A percentile compares a stretch with the other conserved stretches of the same genome.
Evolutionary conservation across 2,888 invertebrate species (phyloP).

Genomic region (Hydroisotoma schaefferi): DNA sequence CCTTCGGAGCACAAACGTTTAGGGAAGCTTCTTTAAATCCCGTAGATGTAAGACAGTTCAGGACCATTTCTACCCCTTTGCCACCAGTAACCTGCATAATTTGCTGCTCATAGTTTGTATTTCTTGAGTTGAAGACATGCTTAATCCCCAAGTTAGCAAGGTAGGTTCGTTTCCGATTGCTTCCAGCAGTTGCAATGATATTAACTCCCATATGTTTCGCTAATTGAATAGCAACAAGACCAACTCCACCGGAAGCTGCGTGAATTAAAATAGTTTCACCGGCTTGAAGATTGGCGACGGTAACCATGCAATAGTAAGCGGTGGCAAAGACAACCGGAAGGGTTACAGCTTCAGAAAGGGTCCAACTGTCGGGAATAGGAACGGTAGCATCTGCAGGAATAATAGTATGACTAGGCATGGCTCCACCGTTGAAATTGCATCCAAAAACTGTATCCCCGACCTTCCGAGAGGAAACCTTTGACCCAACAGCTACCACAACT

Average conservation of each 20-base stretch:
- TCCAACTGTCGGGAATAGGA: conserved; percentile 12
- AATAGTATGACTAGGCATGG: background rate
- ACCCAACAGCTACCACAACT: conserved; percentile 8
- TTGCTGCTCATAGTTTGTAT: background rate
- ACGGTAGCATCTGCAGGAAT: background rate
- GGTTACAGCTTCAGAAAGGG: conserved; percentile 14
- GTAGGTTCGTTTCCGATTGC: conserved; percentile 16
- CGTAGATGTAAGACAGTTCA: conserved; percentile 25
- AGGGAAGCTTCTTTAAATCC: conserved; percentile 34
- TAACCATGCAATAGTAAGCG: conserved; percentile 15
- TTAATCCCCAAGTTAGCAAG: conserved; percentile 8
- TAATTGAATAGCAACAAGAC: conserved; percentile 21
- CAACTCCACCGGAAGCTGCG: conserved; percentile 19
- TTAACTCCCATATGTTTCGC: conserved; percentile 8
- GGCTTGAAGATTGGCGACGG: conserved; percentile 6
- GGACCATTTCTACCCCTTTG: conserved; percentile 30
- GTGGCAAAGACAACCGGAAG: conserved; percentile 18
- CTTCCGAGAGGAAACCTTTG: background rate
- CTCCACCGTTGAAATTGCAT: background rate
- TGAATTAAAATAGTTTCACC: conserved; percentile 16
- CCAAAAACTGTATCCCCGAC: conserved; percentile 7
- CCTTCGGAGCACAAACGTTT: conserved; percentile 14
- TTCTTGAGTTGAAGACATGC: conserved; percentile 7
- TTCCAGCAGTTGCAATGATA: conserved; percentile 27
- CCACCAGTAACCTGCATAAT: background rate